Base-by-base conservation (phyloP, 2,888 invertebrate genomes). In the Acronicta alni region DNA sequence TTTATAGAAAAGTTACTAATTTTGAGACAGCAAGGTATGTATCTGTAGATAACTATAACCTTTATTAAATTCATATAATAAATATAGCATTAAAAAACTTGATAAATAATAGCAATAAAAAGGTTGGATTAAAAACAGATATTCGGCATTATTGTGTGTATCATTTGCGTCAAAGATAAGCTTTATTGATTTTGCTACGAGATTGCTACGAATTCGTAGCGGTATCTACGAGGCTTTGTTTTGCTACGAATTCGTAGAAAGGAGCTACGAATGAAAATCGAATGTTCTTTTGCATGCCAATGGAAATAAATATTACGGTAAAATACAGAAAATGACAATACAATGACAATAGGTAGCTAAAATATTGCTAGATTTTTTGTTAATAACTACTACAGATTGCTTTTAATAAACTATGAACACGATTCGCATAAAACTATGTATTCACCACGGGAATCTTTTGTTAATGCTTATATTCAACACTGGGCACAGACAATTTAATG, bases 201-300 rank as follows among this genome's bases (percentile, higher is more conserved):
- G 62, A 61, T 57, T 58, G 68, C 76, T 80, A 77, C 77, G 75
- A 68, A 68, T 57, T 46, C 74, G 73, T 78, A 80, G 78, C 62
- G 43, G 35, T 39, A 38, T 56, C 76, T 74, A 73, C 71, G 68
- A 55, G 32, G 8, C n/a, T n/a, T n/a, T n/a, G n/a, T n/a, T n/a
- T n/a, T n/a, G n/a, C n/a, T n/a, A n/a, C n/a, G n/a, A n/a, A n/a
- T 38, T 57, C 57, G 72, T 72, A 69, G 68, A 26, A 51, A 41
- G 53, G 41, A n/a, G 63, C 64, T 73, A 76, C 72, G 66, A 55
- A 39, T 51, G 49, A 61, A 45, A 47, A 41, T 62, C 30, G 17
- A 35, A 18, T 1, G 42, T 53, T 42, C 26, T 44, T 45, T 55
- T n/a, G n/a, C n/a, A n/a, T n/a, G 30, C 44, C n/a, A 20, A 10